Evolutionary conservation across 2,888 invertebrate genomes (phyloP), one percentile per base, ranked within the genome.

Genomic region (Alloplasta piceator): DNA sequence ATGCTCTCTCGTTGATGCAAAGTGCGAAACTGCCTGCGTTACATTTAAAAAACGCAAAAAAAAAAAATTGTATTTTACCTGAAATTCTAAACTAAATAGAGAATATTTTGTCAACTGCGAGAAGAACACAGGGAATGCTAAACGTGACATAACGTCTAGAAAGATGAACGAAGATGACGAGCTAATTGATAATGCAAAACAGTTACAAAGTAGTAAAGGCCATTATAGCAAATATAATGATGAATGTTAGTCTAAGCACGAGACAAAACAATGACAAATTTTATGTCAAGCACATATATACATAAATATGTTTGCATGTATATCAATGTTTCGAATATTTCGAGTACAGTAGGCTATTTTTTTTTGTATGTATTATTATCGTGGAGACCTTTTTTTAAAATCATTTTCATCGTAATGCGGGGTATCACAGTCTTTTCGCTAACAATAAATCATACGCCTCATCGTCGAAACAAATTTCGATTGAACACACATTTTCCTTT

Each of bases 371-470:
- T 39, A 55, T 64, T 36, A 64, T 71, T 64, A 71, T 78, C 67
- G 41, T 82, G 78, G 71, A 71, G 74, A 82, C 77, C 66, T 60
- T 74, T 76, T 56, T 66, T 55, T 63, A 46, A 16, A 14, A 14
- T 72, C 9, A 14, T 43, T 78, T 66, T 70, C 26, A 81, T 73
- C 73, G 70, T 82, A 75, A 82, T 73, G 78, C 73, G 78, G 80
- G 76, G 64, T 84, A 84, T 84, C 82, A 84, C 83, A 84, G 83
- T 82, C 82, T 84, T 80, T 82, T 80, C 73, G 83, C 80, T 84
- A 82, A 78, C 73, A 80, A 80, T 82, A 82, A 82, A 83, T 82
- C 76, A 78, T 79, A 74, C 71, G 67, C 39, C 60, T 75, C 60
- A 72, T 74, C 67, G 38, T 68, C 55, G 60, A 80, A 72, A 78